Conservation (phyloP, 2,888 invertebrate species). For the Eupithecia vulgata region DNA sequence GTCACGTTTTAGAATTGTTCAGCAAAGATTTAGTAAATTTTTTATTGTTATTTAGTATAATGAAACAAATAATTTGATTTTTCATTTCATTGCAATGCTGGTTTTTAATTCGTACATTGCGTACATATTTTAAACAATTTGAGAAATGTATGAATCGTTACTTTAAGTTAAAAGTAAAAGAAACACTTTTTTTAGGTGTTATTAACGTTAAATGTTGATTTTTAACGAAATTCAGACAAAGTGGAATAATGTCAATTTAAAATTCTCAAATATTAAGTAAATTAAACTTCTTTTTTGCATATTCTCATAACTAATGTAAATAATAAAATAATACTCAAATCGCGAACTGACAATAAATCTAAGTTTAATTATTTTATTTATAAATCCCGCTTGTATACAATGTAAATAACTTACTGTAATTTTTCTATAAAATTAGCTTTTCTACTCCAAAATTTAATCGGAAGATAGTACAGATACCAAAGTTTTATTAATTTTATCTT, state of each 20-base stretch:
- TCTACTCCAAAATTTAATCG: constrained; percentile 80
- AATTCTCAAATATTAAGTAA: constrained; percentile 31
- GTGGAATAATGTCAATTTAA: constrained; percentile 36
- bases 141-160: neutral
- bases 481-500: constrained; percentile 80
- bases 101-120: constrained; percentile 13
- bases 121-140: neutral
- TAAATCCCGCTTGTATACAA: constrained; percentile 52
- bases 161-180: neutral
- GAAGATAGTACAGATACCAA: constrained; percentile 82
- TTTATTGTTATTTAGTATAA: constrained; percentile 33
- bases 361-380: constrained; percentile 76
- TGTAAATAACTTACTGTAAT: constrained; percentile 78
- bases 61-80: constrained; percentile 5
- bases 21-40: constrained; percentile 30
- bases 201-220: neutral
- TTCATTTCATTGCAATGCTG: neutral
- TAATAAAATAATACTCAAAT: constrained; percentile 76
- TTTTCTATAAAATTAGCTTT: constrained; percentile 74
- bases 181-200: neutral
- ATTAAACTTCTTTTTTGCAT: constrained; percentile 49
- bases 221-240: constrained; percentile 16
- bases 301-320: constrained; percentile 67
- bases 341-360: constrained; percentile 83
- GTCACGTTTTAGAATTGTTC: constrained; percentile 38